Conservation (phyloP, 2,797 vertebrate species). For the Molossus alvarezi region DNA sequence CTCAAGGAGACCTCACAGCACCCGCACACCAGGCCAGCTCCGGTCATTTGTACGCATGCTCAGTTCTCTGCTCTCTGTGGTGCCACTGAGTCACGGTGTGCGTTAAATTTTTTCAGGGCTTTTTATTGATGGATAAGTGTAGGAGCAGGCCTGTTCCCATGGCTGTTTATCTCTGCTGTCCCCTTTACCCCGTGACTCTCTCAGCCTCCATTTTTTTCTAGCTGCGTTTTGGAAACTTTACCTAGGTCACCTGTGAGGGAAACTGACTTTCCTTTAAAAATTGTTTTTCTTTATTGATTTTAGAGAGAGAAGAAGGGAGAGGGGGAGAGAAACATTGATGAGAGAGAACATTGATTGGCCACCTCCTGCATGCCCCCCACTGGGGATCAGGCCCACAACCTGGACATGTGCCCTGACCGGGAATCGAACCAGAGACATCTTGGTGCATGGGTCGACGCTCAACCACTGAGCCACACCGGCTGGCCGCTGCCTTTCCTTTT, state of each 20-base stretch:
- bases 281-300: too few species aligned
- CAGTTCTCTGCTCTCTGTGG: background rate
- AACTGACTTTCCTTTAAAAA: background rate
- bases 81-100: background rate
- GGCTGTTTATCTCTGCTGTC: background rate
- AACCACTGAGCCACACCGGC: too few species aligned
- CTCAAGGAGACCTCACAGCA: background rate
- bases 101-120: background rate
- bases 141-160: background rate
- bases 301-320: too few species aligned
- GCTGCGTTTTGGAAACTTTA: slow-evolving; percentile 64
- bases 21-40: background rate
- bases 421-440: too few species aligned
- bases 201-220: background rate
- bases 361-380: too few species aligned
- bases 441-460: too few species aligned
- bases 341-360: too few species aligned
- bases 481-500: background rate
- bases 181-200: background rate
- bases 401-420: too few species aligned
- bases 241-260: slow-evolving; percentile 38
- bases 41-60: accelerated
- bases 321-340: too few species aligned
- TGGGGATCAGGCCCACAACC: too few species aligned
- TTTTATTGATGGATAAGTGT: background rate